Base-by-base conservation (phyloP, 2,888 invertebrate genomes). In the Drosophila eohydei region DNA sequence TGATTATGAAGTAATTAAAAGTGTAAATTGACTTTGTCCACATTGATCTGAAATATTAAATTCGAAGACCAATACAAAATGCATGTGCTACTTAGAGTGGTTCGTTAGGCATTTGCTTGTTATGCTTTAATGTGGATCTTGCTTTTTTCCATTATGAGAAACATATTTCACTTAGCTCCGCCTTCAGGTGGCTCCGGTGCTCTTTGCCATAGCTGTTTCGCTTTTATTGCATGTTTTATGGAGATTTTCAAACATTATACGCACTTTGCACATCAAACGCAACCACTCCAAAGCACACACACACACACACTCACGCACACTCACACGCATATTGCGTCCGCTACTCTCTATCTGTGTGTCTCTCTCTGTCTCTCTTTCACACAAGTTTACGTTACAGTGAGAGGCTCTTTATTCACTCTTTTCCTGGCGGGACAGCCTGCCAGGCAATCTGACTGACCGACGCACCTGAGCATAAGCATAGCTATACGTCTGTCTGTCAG, bases 211-310 rank as follows among this genome's bases (percentile, higher is more conserved):
- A 11, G 36, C 6, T 40, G 32, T 41, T 32, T 40, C 71, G 78
- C 83, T 80, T 89, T 85, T 89, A 88, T 89, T 88, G 80, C 86
- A 89, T 89, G 88, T 89, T 85, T 89, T 89, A 85, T 86, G 88
- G 83, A 88, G 85, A 89, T 86, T 89, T 85, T 66, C 76, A 76
- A 67, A 76, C 79, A 81, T 89, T 86, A 88, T 69, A 65, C 86
- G 78, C 74, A 77, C 79, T 70, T 70, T 75, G 67, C 67, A 80
- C 76, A 82, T 86, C 85, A 85, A 84, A 51, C 34, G 51, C 51
- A 36, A 21, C 21, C 14, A 36, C 51, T 14, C 51, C 8, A 30
- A 16, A 32, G 2, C 30, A 48, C 30, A n/a, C 48, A 5, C 9
- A n/a, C 14, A 21, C 21, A 21, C 21, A 21, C 21, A 21, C 21